phyloP scores from a whole-genome alignment of 2,888 invertebrate species.

The Chaetoderma sp. region DNA sequence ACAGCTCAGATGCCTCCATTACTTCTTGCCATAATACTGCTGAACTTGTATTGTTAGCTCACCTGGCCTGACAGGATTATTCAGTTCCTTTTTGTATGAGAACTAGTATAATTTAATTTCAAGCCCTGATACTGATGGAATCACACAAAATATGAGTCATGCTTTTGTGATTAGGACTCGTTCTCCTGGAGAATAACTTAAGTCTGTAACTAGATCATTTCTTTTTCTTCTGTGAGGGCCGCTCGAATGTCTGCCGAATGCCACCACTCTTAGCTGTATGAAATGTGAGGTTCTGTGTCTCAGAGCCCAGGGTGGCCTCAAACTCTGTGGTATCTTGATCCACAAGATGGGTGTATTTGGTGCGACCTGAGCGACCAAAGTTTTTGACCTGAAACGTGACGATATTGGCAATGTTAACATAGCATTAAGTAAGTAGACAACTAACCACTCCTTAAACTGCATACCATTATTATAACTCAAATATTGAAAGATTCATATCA shows the following conservation, averaged over 20 bases:
- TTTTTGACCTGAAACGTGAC: slow-evolving; percentile 83
- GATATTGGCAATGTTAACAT: neutral
- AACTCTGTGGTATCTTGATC: slow-evolving; percentile 99
- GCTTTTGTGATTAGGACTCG: too few species aligned
- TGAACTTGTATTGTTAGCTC: too few species aligned
- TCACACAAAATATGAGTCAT: too few species aligned
- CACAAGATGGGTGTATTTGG: slow-evolving; percentile 98
- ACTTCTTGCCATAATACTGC: too few species aligned
- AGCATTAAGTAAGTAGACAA: neutral
- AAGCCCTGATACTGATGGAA: too few species aligned
- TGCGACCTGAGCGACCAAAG: slow-evolving; percentile 97
- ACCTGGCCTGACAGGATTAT: too few species aligned
- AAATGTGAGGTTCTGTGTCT: slow-evolving; percentile 90
- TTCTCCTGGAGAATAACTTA: too few species aligned
- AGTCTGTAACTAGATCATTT: too few species aligned
- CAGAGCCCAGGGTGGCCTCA: slow-evolving; percentile 96
- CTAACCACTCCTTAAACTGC: neutral
- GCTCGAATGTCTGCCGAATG: slow-evolving; percentile 91
- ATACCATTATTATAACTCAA: neutral
- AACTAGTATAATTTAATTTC: too few species aligned
- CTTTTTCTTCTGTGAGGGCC: slow-evolving; percentile 73
- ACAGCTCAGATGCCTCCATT: too few species aligned
- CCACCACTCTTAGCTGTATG: slow-evolving; percentile 90
- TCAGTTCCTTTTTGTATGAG: too few species aligned
- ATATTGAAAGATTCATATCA: too few species aligned